A percentile compares a stretch with the other conserved stretches of the same genome.
phyloP scores from a whole-genome alignment of 2,113 vertebrate genomes.

The Megaceryle torquata region DNA sequence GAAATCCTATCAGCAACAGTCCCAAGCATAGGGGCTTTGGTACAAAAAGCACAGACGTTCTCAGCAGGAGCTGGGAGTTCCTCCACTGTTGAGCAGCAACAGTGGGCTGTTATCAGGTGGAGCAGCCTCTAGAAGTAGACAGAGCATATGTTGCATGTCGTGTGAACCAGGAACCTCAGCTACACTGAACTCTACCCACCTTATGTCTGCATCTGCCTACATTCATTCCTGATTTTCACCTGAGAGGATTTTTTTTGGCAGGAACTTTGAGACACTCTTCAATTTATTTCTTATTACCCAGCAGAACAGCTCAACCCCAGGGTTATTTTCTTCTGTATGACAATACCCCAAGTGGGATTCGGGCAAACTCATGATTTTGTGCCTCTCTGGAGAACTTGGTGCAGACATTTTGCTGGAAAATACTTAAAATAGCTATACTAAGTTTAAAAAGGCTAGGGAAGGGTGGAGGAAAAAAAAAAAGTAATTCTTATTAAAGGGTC shows the following conservation, averaged over 20 bases:
- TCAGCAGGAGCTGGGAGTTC: background rate
- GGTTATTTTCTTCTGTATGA: background rate
- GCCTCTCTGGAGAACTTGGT: background rate
- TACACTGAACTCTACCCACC: background rate
- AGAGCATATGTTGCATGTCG: background rate
- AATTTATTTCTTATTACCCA: background rate
- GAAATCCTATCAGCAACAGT: background rate
- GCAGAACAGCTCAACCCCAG: background rate
- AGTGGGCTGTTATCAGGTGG: background rate
- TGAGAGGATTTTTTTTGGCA: background rate
- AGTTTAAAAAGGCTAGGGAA: background rate
- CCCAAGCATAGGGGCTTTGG: background rate
- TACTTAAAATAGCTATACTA: slow-evolving; percentile 5
- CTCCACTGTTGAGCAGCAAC: background rate
- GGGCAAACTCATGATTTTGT: background rate
- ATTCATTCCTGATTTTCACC: background rate
- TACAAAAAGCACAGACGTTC: background rate
- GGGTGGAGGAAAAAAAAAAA: background rate
- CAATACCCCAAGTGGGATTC: background rate
- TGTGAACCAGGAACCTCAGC: background rate
- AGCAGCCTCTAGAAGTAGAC: slow-evolving; percentile 2
- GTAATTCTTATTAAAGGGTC: slow-evolving; percentile 23
- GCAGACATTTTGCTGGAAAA: background rate
- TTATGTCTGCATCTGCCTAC: background rate
- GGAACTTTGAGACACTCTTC: background rate